A percentile compares a stretch with the other conserved stretches of the same genome.
Conservation (phyloP, 2,797 vertebrate species). For the Microchirus variegatus region DNA sequence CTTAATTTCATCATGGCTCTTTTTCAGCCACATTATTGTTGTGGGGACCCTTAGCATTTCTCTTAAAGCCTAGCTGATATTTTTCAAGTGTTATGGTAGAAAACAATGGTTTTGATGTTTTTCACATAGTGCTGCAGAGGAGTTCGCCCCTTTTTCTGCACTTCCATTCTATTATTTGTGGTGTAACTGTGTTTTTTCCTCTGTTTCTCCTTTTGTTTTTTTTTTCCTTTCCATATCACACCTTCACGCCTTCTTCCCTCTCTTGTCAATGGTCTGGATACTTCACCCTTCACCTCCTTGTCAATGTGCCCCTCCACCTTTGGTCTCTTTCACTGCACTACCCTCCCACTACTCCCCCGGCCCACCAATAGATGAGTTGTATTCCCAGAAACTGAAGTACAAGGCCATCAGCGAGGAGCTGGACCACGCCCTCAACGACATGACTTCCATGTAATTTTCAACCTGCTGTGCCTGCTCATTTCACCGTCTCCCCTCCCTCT, state of each 20-base stretch:
- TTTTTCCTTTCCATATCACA: constrained; percentile 43
- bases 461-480: constrained; percentile 63
- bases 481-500: constrained; percentile 22
- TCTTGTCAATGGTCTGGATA: constrained; percentile 58
- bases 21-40: constrained; percentile 16
- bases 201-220: not conserved
- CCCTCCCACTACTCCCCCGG: constrained; percentile 32
- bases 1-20: constrained; percentile 8
- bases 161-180: constrained; percentile 56
- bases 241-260: constrained; percentile 31
- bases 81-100: constrained; percentile 8
- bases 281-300: constrained; percentile 63
- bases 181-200: constrained; percentile 60
- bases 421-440: constrained; percentile 99
- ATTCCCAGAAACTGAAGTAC: constrained; percentile 99
- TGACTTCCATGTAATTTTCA: constrained; percentile 98
- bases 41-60: not conserved
- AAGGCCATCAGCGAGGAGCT: constrained; percentile 99
- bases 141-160: constrained; percentile 15
- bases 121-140: constrained; percentile 7
- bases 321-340: constrained; percentile 41
- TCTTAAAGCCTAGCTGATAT: constrained; percentile 1
- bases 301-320: constrained; percentile 50
- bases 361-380: constrained; percentile 92
- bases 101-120: constrained; percentile 14